These are phyloP conservation scores for Adoxophyes honmai DNA, from an alignment of 1,140 invertebrate species.

Conservation along the genomic window DNA sequence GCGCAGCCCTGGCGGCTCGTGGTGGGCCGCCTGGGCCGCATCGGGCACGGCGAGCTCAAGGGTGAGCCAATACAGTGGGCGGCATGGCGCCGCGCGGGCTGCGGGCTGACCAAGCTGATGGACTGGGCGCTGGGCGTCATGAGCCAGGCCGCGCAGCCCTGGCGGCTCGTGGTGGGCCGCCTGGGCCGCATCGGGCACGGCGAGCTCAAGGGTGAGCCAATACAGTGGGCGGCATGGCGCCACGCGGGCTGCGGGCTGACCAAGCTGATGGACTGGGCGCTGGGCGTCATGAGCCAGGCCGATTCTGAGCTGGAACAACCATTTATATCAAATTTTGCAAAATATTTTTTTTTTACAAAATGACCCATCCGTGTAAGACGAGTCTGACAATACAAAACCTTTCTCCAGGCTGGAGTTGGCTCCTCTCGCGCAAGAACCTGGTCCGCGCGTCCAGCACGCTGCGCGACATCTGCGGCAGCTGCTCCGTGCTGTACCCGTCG, in stretches of 20 bases:
- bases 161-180: constrained; percentile 96
- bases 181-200: constrained; percentile 98
- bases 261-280: constrained; percentile 98
- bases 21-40: constrained; percentile 95
- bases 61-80: too few species aligned
- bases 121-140: constrained; percentile 97
- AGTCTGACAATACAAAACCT: neutral
- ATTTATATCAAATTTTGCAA: too few species aligned
- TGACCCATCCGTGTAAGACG: too few species aligned
- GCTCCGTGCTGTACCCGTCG: constrained; percentile 87
- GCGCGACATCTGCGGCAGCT: constrained; percentile 94
- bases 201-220: constrained; percentile 93
- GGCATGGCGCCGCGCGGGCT: constrained; percentile 91
- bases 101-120: constrained; percentile 97
- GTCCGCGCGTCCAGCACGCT: constrained; percentile 91
- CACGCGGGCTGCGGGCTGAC: constrained; percentile 92
- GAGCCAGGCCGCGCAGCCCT: constrained; percentile 93
- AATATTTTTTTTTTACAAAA: too few species aligned
- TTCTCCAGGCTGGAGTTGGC: constrained; percentile 89
- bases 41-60: constrained; percentile 98
- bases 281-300: constrained; percentile 95
- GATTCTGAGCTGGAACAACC: too few species aligned
- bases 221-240: constrained; percentile 92
- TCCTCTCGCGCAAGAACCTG: constrained; percentile 94
- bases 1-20: constrained; percentile 97